phyloP scores from a whole-genome alignment of 2,888 invertebrate species.

The Stenchaetothrips biformis region DNA sequence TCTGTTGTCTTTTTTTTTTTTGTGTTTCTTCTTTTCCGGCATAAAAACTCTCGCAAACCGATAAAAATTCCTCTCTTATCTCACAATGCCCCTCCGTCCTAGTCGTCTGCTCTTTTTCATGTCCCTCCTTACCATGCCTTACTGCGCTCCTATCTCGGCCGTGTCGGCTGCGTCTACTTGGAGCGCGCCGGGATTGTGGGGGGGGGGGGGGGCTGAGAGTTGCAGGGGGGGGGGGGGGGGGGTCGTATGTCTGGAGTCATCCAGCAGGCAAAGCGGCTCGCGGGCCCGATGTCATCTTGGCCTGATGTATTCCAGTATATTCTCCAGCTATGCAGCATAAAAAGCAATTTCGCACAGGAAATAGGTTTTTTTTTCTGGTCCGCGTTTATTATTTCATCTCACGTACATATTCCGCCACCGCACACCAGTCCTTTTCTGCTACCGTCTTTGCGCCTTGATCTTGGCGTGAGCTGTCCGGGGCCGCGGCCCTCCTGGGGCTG shows the following conservation, averaged over 20 bases:
- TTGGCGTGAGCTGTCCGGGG: no score
- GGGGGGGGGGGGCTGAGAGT: neutral
- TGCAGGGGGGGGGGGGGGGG: neutral
- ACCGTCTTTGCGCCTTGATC: neutral
- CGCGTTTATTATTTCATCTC: slow-evolving; percentile 23
- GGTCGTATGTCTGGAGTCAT: slow-evolving; percentile 21
- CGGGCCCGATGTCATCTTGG: slow-evolving; percentile 1
- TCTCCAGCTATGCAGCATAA: slow-evolving; percentile 24
- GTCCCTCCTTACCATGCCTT: neutral
- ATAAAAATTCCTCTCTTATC: neutral
- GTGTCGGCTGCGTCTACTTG: neutral
- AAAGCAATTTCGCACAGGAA: slow-evolving; percentile 23
- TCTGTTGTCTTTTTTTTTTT: no score
- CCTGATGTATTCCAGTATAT: slow-evolving; percentile 19
- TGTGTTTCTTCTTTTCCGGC: no score
- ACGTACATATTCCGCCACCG: slow-evolving; percentile 5
- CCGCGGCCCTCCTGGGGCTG: no score
- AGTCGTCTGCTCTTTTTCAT: neutral
- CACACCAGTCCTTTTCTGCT: neutral
- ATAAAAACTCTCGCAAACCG: no score
- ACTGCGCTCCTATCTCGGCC: neutral
- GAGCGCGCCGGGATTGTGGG: neutral
- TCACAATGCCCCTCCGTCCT: neutral
- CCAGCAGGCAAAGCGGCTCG: neutral
- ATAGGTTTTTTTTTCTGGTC: slow-evolving; percentile 8